Conservation (phyloP, 1,140 invertebrate species). For the Rhagoletis zephyria region DNA sequence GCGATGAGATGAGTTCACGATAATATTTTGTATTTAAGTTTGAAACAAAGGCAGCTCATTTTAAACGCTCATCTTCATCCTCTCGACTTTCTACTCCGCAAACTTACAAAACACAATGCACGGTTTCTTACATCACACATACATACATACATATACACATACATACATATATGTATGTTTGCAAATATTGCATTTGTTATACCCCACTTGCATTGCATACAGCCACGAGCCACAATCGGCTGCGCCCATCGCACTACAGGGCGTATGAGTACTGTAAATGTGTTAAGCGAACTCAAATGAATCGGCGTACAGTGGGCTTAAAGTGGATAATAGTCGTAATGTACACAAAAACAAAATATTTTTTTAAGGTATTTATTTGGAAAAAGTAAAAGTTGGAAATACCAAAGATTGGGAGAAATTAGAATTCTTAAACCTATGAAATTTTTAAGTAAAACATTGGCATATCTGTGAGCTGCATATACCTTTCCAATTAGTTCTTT, state of each 20-base stretch:
- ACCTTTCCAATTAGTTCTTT: too few relatives aligned
- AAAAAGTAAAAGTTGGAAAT: too few relatives aligned
- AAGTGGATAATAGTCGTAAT: background rate
- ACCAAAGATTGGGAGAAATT: too few relatives aligned
- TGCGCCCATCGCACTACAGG: background rate
- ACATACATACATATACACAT: background rate
- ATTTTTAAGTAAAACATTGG: too few relatives aligned
- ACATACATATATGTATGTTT: background rate
- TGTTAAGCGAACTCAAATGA: background rate
- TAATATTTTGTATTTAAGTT: background rate
- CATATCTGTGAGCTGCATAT: too few relatives aligned
- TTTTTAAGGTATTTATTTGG: too few relatives aligned
- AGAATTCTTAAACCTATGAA: too few relatives aligned
- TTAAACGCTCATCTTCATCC: background rate
- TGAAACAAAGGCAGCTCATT: conserved; percentile 45
- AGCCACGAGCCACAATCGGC: background rate
- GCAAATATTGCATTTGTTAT: background rate
- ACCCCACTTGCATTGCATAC: background rate
- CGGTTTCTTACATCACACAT: background rate
- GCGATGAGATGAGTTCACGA: conserved; percentile 31
- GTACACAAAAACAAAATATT: too few relatives aligned
- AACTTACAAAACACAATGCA: background rate
- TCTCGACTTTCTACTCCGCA: background rate
- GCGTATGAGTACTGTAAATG: conserved; percentile 9
- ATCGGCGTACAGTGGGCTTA: background rate